These are phyloP conservation scores for Euura saliciscinereae DNA, from an alignment of 1,140 invertebrate genomes.

Conservation along the genomic window DNA sequence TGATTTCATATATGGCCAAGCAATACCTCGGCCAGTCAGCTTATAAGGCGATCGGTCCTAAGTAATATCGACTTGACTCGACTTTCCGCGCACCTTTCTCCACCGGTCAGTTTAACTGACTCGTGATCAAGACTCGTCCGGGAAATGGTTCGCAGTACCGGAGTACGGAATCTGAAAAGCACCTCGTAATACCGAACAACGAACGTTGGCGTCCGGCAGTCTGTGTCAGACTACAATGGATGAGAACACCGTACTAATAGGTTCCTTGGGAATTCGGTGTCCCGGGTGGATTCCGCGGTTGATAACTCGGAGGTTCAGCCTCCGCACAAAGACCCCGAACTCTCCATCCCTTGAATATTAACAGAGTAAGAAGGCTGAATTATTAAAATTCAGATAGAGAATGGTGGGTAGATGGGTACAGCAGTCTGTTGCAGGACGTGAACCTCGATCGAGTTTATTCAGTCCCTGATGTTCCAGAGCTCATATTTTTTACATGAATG, in stretches of 20 bases:
- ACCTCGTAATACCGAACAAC: slow-evolving; percentile 14
- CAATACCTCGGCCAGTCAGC: not conserved
- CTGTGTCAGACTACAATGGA: not conserved
- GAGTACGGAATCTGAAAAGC: not conserved
- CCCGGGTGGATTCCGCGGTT: not conserved
- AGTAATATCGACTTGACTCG: slow-evolving; percentile 1
- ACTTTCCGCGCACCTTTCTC: slow-evolving; percentile 4
- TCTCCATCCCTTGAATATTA: slow-evolving; percentile 46
- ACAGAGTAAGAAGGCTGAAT: slow-evolving; percentile 40
- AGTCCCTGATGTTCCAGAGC: too few species aligned
- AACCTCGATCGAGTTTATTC: too few species aligned
- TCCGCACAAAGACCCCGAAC: slow-evolving; percentile 21
- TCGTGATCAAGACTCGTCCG: not conserved
- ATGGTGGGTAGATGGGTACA: not conserved
- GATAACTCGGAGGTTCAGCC: not conserved
- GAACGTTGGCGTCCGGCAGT: not conserved
- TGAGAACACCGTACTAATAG: not conserved
- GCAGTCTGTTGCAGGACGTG: too few species aligned
- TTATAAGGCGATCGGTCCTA: slow-evolving; percentile 5
- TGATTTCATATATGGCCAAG: slow-evolving; percentile 5
- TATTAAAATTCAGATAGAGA: slow-evolving; percentile 33
- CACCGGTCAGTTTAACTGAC: not conserved
- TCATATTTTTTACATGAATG: too few species aligned
- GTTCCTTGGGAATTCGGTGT: not conserved
- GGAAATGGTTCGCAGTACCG: not conserved